phyloP scores from a whole-genome alignment of 2,113 vertebrate genomes.

The Talpa occidentalis region DNA sequence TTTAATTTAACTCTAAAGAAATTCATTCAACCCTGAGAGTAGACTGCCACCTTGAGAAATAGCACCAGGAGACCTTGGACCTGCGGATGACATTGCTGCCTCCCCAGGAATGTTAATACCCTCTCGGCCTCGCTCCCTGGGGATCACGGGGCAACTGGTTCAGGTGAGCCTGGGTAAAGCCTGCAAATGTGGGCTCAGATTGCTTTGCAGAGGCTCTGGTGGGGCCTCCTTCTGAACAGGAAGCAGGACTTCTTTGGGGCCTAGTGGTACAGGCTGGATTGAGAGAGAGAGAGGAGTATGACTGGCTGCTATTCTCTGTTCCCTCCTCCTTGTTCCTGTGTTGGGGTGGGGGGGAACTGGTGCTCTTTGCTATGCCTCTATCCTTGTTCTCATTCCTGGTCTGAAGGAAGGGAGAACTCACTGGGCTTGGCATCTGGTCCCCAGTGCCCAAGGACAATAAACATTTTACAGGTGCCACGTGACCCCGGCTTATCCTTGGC shows the following conservation, averaged over 20 bases:
- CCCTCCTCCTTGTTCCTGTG: not conserved
- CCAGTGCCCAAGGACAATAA: not conserved
- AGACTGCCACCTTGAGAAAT: conserved; percentile 54
- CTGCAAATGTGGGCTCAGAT: not conserved
- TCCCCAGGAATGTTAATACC: not conserved
- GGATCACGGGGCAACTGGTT: no score
- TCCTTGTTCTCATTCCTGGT: not conserved
- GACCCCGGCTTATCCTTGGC: not conserved
- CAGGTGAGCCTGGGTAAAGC: not conserved
- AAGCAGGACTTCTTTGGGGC: not conserved
- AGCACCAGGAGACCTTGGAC: conserved; percentile 32
- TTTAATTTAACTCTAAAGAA: conserved; percentile 73
- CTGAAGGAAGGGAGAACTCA: not conserved
- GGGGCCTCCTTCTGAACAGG: not conserved
- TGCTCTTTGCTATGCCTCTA: not conserved
- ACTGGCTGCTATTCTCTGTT: not conserved
- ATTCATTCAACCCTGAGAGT: conserved; percentile 49
- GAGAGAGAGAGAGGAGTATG: not conserved
- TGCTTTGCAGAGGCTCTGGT: not conserved
- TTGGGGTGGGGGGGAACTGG: no score
- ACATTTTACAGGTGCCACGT: not conserved
- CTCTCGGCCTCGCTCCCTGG: not conserved
- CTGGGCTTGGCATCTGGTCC: no score
- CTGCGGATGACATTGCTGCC: not conserved
- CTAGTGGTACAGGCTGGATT: not conserved